A percentile compares a stretch with the other conserved stretches of the same genome.
phyloP scores from a whole-genome alignment of 2,797 vertebrate genomes.

The Scolopax bukidnonensis region DNA sequence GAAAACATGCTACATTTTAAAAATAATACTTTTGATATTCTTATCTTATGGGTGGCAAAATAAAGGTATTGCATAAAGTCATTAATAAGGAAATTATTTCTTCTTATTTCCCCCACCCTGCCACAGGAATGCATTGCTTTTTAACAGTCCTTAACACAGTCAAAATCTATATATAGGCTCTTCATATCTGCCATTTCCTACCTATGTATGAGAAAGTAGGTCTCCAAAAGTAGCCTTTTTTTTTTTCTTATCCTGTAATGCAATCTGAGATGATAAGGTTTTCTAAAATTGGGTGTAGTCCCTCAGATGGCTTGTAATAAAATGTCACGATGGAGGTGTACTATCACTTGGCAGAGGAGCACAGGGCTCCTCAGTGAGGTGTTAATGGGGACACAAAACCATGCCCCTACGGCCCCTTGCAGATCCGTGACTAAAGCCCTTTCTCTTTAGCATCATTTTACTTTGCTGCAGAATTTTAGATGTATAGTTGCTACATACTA shows the following conservation, averaged over 20 bases:
- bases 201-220: not conserved
- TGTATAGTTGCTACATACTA: not conserved
- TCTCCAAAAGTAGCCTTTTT: not conserved
- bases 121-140: not conserved
- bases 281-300: not conserved
- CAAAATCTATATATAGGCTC: not conserved
- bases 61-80: not conserved
- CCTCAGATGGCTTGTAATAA: not conserved
- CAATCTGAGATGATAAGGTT: not conserved
- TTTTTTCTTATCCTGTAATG: not conserved
- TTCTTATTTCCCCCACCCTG: not conserved
- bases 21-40: not conserved
- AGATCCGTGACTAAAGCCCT: not conserved
- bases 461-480: not conserved
- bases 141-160: not conserved
- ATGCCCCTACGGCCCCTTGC: accelerated
- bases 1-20: not conserved
- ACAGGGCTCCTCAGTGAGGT: not conserved
- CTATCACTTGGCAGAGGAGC: not conserved
- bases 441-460: not conserved
- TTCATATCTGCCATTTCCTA: not conserved
- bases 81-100: not conserved
- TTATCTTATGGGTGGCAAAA: not conserved
- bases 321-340: not conserved
- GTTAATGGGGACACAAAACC: not conserved